Evolutionary conservation across 2,113 vertebrate genomes (phyloP), one percentile per base, ranked within the genome.

Genomic region (Ornithorhynchus anatinus): DNA sequence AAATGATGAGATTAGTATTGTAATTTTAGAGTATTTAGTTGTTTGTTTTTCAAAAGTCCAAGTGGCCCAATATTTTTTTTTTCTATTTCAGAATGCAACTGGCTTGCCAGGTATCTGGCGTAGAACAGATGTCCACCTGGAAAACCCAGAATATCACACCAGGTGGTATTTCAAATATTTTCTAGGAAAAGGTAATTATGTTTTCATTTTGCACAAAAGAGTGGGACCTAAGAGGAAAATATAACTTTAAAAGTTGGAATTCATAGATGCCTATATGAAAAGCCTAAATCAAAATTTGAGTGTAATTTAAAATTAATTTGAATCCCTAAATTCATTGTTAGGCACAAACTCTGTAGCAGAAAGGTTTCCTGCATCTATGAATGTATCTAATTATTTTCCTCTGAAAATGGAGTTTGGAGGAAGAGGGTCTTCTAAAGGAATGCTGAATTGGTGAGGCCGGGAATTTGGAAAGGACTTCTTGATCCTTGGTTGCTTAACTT

Each of bases 81-180:
- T 84, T 79, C 57, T 31, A 6, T 87, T 93, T 70, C 92, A 99
- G 97, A 94, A 87, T 31, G 86, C 81, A n/a, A 92, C 94, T 75
- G 95, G 91, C 56, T 79, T 96, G 39, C 97, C 97, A 2, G 95
- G 95, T 76, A 97, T 95, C 7, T 99, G 97, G 98, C 95, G 95
- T 82, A 96, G 97, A 92, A 99, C 96, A 0, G 98, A 99, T 5
- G 97, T 99, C 84, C 98, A 99, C 90, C 89, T 99, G 92, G 97
- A 99, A 92, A 99, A 99, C 83, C 97, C 98, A 11, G 98, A 99
- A 59, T 99, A 97, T 91, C 97, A 99, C 86, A 99, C 98, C 76
- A 95, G 98, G 93, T 99, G 98, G 98, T 99, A 96, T 87, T 99
- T 99, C 88, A 99, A 96, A 83, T 99, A 99, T 87, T 99, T 99